Conservation (phyloP, 2,888 invertebrate species). For the Erebia ligea region DNA sequence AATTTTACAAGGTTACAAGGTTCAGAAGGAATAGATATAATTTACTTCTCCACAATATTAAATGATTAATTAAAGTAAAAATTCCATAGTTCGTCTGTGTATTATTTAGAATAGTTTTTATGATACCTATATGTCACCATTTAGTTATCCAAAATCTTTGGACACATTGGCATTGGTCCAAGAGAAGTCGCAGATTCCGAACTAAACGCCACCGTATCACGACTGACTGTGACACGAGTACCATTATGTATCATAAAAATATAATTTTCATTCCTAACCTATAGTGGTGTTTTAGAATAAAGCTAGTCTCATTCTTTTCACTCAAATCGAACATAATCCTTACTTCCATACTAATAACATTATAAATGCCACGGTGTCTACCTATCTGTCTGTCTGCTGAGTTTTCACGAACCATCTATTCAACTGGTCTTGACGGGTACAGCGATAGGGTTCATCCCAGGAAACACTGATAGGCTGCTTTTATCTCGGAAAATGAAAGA, state of each 20-base stretch:
- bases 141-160: constrained; percentile 58
- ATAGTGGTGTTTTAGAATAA: constrained; percentile 8
- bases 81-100: constrained; percentile 12
- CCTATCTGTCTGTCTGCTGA: too few relatives aligned
- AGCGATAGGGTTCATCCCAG: too few relatives aligned
- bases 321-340: not conserved
- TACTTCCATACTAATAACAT: too few relatives aligned
- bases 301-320: not conserved
- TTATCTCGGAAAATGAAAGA: too few relatives aligned
- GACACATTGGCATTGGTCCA: constrained; percentile 69
- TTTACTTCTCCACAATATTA: not conserved
- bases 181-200: constrained; percentile 58
- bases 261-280: constrained; percentile 55
- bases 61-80: not conserved
- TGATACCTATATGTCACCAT: constrained; percentile 42
- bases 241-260: constrained; percentile 53
- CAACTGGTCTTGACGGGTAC: too few relatives aligned
- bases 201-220: constrained; percentile 67
- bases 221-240: constrained; percentile 62
- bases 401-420: too few relatives aligned
- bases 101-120: constrained; percentile 38
- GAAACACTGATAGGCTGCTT: too few relatives aligned
- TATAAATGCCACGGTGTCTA: too few relatives aligned
- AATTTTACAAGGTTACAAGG: too few relatives aligned
- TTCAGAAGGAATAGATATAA: not conserved